These are phyloP conservation scores for Hesperophylax magnus DNA, from an alignment of 1,140 invertebrate species.

Conservation along the genomic window DNA sequence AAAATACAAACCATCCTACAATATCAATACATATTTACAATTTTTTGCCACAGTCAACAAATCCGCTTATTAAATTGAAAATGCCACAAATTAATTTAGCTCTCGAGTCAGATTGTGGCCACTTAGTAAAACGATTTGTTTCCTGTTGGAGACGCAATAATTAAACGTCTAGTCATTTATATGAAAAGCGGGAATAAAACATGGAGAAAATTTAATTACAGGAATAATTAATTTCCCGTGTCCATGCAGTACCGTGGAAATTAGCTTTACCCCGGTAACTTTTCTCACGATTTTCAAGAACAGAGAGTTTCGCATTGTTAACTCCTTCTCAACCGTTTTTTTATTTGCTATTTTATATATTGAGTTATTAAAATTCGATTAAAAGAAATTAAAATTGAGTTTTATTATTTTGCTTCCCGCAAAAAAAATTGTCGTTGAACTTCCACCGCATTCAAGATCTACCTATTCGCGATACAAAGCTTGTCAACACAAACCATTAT, in stretches of 20 bases:
- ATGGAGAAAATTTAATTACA: neutral
- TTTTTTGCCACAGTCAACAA: too few species aligned
- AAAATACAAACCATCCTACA: too few species aligned
- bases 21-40: too few species aligned
- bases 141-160: neutral
- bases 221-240: neutral
- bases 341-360: neutral
- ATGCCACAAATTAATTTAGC: too few species aligned
- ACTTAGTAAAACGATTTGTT: neutral
- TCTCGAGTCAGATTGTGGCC: neutral
- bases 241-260: neutral
- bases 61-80: too few species aligned
- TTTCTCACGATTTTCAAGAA: too few species aligned
- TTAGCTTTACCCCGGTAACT: neutral
- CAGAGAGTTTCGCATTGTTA: too few species aligned
- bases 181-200: neutral
- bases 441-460: neutral
- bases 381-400: neutral
- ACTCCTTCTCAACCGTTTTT: neutral
- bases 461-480: neutral
- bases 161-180: neutral
- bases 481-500: neutral
- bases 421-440: too few species aligned
- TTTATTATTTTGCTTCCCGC: too few species aligned
- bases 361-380: neutral